Conservation (phyloP, 2,888 invertebrate genomes). For the Incurvaria masculella region DNA sequence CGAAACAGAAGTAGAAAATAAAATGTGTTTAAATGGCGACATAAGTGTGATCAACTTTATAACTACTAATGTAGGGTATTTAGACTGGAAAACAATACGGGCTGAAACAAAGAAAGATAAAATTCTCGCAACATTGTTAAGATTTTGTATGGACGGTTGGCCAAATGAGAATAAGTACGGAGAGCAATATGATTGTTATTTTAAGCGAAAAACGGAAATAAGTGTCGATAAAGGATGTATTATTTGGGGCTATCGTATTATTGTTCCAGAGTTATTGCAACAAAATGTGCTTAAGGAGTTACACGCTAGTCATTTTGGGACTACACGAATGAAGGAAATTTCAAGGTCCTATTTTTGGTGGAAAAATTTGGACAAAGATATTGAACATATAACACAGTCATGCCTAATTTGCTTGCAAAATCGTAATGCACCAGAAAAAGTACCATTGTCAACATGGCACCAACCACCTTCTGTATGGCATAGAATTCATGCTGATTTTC, state of each 20-base stretch:
- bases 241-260: not conserved
- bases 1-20: too few relatives aligned
- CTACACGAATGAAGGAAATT: not conserved
- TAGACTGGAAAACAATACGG: not conserved
- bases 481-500: constrained; percentile 15
- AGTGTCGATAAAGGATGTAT: not conserved
- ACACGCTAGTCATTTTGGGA: constrained; percentile 2
- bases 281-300: not conserved
- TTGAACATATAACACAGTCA: not conserved
- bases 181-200: not conserved
- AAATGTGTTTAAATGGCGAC: too few relatives aligned
- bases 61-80: not conserved
- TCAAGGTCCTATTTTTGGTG: constrained; percentile 1
- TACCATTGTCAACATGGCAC: too few relatives aligned
- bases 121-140: not conserved
- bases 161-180: not conserved
- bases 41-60: too few relatives aligned
- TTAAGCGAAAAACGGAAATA: not conserved
- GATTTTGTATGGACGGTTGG: constrained; percentile 1
- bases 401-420: too few relatives aligned
- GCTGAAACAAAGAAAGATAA: not conserved
- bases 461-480: not conserved
- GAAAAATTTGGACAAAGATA: not conserved
- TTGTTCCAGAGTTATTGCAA: not conserved
- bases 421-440: too few relatives aligned